Evolutionary conservation across 2,888 invertebrate species (phyloP), one percentile per base, ranked within the genome.

Genomic region (Cerastis rubricosa): DNA sequence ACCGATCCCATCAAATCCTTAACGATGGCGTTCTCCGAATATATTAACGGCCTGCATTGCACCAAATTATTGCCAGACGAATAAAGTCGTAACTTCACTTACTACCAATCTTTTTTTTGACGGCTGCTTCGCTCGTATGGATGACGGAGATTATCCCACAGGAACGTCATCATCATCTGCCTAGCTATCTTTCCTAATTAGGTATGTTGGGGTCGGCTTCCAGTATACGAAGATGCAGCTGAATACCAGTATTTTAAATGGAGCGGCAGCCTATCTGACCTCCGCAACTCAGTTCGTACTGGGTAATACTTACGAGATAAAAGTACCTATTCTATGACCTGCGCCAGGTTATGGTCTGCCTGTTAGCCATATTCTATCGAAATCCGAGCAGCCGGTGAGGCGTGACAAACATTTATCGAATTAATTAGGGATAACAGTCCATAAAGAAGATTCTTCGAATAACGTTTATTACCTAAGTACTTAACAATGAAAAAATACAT

Each of bases 21-120:
- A 83, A 83, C 77, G 84, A 85, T 66, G 29, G 40, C 19, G 70
- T 85, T 81, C 81, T 49, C 51, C 29, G 85, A 87, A 87, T 87
- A 80, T 74, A 85, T 80, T 77, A 76, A 85, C 29, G 47, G 71
- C 66, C 71, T 76, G 84, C 83, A 85, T n/a, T 76, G 66, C 75
- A 72, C 66, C 57, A 66, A 66, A 78, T 82, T 40, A 80, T 57
- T 35, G 17, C 40, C 22, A 54, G 40, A 14, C 2, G 40, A 71
- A 77, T 63, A 77, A 70, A 47, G 76, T 73, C 65, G n/a, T 74
- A 81, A 74, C 47, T 74, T 29, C n/a, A 43, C 25, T 72, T 66
- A 25, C 5, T n/a, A 11, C 47, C 64, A 43, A 64, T 43, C n/a
- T 25, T n/a, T 19, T 9, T 29, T 35, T 35, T 11, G 61, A 19